A percentile compares a stretch with the other conserved stretches of the same genome.
Conservation (phyloP, 2,888 invertebrate genomes). For the Plutella xylostella region DNA sequence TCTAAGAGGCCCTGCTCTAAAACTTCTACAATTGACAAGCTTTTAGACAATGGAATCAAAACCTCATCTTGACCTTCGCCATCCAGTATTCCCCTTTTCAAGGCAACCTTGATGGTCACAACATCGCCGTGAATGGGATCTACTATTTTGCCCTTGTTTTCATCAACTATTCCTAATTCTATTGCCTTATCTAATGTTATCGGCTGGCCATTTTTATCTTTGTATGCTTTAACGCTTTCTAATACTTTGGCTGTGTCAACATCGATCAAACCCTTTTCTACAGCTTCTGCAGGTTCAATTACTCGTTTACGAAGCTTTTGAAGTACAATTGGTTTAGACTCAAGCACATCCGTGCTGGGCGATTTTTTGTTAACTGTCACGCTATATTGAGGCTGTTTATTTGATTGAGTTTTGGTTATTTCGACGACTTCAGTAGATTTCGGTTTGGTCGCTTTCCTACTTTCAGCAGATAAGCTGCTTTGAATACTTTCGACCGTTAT, state of each 20-base stretch:
- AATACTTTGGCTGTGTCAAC: conserved; percentile 78
- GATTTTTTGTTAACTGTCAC: too few relatives aligned
- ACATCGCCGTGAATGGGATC: conserved; percentile 87
- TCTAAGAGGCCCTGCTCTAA: conserved; percentile 89
- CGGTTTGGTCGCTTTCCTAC: conserved; percentile 30
- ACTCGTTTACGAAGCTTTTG: conserved; percentile 85
- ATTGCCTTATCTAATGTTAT: conserved; percentile 83
- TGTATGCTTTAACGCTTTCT: conserved; percentile 69
- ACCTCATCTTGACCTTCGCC: conserved; percentile 80
- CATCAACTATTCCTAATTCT: conserved; percentile 75
- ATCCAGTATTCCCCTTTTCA: conserved; percentile 85
- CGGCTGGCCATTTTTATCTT: conserved; percentile 68
- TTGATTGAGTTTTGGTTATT: conserved; percentile 65
- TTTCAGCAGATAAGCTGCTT: conserved; percentile 49
- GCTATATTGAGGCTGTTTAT: conserved; percentile 75
- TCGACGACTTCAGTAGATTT: conserved; percentile 61
- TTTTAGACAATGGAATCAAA: conserved; percentile 82
- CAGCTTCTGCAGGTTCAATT: conserved; percentile 80
- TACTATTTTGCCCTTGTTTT: conserved; percentile 79
- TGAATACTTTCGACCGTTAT: conserved; percentile 65
- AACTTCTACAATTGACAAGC: conserved; percentile 85
- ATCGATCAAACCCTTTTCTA: conserved; percentile 84
- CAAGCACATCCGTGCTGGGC: conserved; percentile 71
- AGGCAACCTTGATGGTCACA: conserved; percentile 85
- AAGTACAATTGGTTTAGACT: conserved; percentile 76